Evolutionary conservation across 2,888 invertebrate species (phyloP).

Genomic region (Polydesmus complanatus): DNA sequence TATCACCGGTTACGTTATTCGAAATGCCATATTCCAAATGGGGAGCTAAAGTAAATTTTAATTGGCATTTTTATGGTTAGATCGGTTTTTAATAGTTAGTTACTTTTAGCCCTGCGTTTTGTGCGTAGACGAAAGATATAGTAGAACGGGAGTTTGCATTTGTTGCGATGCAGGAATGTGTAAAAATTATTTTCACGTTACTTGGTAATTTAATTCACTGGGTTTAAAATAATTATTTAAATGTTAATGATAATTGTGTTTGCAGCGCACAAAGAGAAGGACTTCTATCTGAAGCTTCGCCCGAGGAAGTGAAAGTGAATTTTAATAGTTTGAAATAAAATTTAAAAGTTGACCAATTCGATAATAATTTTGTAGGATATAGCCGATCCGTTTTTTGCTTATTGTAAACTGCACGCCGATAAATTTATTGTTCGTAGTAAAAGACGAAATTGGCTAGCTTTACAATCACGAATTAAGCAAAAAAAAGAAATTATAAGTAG

Average conservation of each 20-base stretch:
- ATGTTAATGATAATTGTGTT: background rate
- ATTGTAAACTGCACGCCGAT: constrained; percentile 89
- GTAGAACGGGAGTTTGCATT: constrained; percentile 87
- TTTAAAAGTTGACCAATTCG: background rate
- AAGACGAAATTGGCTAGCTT: constrained; percentile 64
- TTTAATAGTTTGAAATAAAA: background rate
- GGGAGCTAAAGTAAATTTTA: constrained; percentile 56
- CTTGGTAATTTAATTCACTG: constrained; percentile 56
- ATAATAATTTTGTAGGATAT: constrained; percentile 24
- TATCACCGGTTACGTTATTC: constrained; percentile 80
- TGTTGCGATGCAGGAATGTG: constrained; percentile 98
- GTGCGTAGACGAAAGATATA: constrained; percentile 72
- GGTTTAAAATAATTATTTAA: background rate
- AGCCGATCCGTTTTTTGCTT: constrained; percentile 93
- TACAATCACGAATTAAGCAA: constrained; percentile 64
- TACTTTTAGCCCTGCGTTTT: constrained; percentile 54
- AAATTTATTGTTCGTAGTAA: constrained; percentile 56
- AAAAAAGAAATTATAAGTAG: constrained; percentile 28
- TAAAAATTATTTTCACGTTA: constrained; percentile 91
- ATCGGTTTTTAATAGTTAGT: background rate
- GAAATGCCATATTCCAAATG: constrained; percentile 96
- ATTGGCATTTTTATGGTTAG: background rate
- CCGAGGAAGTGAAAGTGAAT: constrained; percentile 30
- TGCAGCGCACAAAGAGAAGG: constrained; percentile 82
- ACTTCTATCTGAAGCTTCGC: constrained; percentile 70